phyloP scores from a whole-genome alignment of 2,113 vertebrate species.

The Prochilodus magdalenae region DNA sequence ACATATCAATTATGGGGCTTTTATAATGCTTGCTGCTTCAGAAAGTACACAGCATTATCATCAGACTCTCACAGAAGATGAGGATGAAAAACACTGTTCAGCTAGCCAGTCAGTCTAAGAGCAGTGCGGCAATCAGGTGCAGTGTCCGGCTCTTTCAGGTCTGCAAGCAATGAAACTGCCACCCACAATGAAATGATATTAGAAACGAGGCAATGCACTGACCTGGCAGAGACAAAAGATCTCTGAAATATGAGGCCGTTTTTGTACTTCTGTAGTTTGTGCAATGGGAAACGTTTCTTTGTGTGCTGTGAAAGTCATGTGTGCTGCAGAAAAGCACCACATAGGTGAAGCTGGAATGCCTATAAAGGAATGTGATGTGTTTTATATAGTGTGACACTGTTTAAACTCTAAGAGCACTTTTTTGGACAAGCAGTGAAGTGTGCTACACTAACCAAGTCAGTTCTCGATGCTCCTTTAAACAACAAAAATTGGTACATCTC shows the following conservation, averaged over 20 bases:
- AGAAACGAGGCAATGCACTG: background rate
- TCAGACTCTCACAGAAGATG: background rate
- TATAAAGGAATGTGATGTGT: background rate
- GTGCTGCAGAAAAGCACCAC: background rate
- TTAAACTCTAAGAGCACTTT: background rate
- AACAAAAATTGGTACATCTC: background rate
- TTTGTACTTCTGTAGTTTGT: constrained; percentile 1
- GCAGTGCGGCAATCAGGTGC: background rate
- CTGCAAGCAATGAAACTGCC: background rate
- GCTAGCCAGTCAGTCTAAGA: background rate
- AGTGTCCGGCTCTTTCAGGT: background rate
- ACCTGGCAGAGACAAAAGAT: background rate
- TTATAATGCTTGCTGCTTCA: background rate
- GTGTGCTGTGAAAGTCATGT: background rate
- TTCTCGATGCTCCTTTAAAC: background rate
- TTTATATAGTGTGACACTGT: no score
- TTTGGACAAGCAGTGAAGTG: background rate
- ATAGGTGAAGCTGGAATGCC: constrained; percentile 5
- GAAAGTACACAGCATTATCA: background rate
- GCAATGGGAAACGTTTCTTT: no score
- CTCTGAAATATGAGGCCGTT: background rate
- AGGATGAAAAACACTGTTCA: background rate
- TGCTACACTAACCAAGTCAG: background rate
- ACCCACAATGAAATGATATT: background rate
- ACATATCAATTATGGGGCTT: background rate